Base-by-base conservation (phyloP, 2,888 invertebrate genomes). In the Morinoia aosen region DNA sequence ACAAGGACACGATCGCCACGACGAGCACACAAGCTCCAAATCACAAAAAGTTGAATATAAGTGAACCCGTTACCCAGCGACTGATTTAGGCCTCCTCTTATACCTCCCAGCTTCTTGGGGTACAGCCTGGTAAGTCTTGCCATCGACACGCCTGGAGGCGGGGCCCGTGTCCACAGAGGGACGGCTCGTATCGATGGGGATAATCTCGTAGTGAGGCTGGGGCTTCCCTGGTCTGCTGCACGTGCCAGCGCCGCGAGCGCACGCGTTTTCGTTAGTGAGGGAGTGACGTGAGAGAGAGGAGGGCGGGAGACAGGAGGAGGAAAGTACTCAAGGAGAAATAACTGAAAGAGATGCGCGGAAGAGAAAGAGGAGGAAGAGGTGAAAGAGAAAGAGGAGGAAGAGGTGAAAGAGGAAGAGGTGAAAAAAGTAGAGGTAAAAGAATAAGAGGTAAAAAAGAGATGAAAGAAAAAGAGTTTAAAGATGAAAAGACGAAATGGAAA, bases 121-220 rank as follows among this genome's bases (percentile, higher is more conserved):
- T 40, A 95, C 25, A 39, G 95, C 95, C 1, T 95, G 95, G 64
- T 95, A 95, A 48, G 57, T 61, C 33, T 95, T 64, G 58, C 95
- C 95, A 11, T n/a, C 16, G 58, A 57, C 40, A 56, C 57, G 95
- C 25, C 95, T 57, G 58, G 57, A 56, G 7, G 57, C 56, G 57
- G 3, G 10, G n/a, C 12, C 14, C 95, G 95, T 61, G 48, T 58
- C 58, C 16, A 57, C 57, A 33, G 56, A 16, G 12, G 91, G 57
- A 12, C 93, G 56, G 40, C 90, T 40, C 7, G 48, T 39, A 10
- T 39, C 48, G 56, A 95, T 64, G 40, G 58, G 61, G 40, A 95
- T 95, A 5, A 76, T 48, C 64, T 95, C 95, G 95, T 95, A 95
- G 64, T 61, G 58, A n/a, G 48, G 64, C 33, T 11, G 33, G 39